phyloP scores from a whole-genome alignment of 1,140 invertebrate genomes.

The Drosophila nikananu region DNA sequence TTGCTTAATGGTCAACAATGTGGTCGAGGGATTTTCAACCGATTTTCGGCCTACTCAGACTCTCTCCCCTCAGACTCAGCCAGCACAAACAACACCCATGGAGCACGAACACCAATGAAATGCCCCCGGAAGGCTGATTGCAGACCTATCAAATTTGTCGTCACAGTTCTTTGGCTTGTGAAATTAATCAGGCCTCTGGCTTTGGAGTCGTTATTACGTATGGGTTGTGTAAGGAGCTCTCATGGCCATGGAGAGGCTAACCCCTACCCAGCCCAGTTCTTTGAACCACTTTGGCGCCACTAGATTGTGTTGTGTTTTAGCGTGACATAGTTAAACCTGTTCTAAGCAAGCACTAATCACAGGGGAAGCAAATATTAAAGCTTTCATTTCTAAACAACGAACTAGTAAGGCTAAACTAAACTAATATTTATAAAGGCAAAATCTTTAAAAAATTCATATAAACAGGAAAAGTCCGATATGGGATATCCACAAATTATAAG shows the following conservation, averaged over 20 bases:
- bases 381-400: neutral
- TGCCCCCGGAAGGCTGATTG: slow-evolving; percentile 20
- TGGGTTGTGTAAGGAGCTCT: slow-evolving; percentile 18
- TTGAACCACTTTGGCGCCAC: slow-evolving; percentile 7
- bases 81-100: slow-evolving; percentile 8
- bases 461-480: neutral
- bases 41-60: slow-evolving; percentile 35
- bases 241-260: neutral
- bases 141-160: slow-evolving; percentile 36
- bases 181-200: slow-evolving; percentile 27
- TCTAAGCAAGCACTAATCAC: neutral
- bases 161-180: slow-evolving; percentile 28
- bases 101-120: neutral
- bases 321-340: slow-evolving; percentile 4
- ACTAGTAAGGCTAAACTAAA: neutral
- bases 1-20: slow-evolving; percentile 34
- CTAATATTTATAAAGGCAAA: neutral
- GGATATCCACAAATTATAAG: neutral
- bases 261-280: neutral
- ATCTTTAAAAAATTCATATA: neutral
- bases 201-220: slow-evolving; percentile 7
- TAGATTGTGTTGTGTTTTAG: neutral
- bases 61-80: too few species aligned
- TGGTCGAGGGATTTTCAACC: slow-evolving; percentile 18
- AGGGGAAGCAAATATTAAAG: neutral